Conservation (phyloP, 2,113 vertebrate genomes). For the Phylloscopus trochiloides region DNA sequence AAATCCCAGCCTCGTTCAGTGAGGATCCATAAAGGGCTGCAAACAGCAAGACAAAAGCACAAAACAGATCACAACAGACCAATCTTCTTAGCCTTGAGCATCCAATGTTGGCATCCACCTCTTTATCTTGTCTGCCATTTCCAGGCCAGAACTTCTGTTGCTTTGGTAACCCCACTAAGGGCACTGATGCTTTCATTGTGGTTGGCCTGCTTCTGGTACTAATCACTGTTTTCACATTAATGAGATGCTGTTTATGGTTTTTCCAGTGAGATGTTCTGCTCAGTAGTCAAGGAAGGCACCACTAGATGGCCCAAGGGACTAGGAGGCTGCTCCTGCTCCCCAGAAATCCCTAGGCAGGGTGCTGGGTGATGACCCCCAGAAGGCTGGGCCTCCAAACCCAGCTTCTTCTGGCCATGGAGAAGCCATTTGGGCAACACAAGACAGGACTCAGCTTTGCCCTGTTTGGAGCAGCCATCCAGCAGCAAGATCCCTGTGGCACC, state of each 20-base stretch:
- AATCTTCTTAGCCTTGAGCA: not conserved
- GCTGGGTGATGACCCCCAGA: accelerated
- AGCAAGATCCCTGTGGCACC: not conserved
- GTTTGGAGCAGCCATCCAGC: not conserved
- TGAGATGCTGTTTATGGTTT: not conserved
- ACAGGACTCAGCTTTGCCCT: not conserved
- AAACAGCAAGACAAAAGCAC: not conserved
- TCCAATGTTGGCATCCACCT: not conserved
- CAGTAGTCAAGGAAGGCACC: not conserved
- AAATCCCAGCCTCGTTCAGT: not conserved
- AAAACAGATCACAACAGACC: not conserved
- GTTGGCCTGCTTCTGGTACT: not conserved
- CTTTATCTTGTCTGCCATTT: not conserved
- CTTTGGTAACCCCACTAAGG: not conserved
- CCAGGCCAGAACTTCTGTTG: not conserved
- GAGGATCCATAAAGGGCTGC: not conserved
- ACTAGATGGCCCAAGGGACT: constrained; percentile 32
- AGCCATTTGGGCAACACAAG: not conserved
- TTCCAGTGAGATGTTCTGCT: not conserved
- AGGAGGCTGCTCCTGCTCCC: not conserved
- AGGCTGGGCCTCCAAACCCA: not conserved
- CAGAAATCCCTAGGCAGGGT: not conserved
- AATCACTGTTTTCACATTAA: not conserved
- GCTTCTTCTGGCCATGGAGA: not conserved
- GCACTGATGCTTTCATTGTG: not conserved